These are phyloP conservation scores for Semotilus atromaculatus DNA, from an alignment of 2,797 vertebrate genomes.

Conservation along the genomic window DNA sequence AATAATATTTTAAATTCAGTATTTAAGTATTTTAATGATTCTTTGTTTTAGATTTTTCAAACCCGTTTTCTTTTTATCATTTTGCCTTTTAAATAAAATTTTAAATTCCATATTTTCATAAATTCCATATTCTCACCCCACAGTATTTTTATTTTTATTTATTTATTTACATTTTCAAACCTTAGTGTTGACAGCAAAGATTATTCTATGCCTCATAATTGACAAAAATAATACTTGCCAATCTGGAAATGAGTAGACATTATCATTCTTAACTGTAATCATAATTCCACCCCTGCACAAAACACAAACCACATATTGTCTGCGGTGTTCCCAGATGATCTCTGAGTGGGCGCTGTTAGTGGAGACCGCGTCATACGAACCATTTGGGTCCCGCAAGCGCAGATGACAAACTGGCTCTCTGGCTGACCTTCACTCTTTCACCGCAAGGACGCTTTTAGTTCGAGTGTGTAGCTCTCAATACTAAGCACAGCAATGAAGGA, in stretches of 20 bases:
- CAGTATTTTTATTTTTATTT: neutral
- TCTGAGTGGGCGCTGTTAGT: constrained; percentile 35
- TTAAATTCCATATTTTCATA: neutral
- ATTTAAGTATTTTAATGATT: neutral
- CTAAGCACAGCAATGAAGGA: constrained; percentile 15
- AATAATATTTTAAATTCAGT: neutral
- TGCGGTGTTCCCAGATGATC: constrained; percentile 34
- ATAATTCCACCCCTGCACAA: constrained; percentile 30
- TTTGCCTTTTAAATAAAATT: neutral
- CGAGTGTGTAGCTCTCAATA: constrained; percentile 4
- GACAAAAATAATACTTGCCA: neutral
- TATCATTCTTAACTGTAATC: neutral
- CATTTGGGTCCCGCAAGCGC: constrained; percentile 21
- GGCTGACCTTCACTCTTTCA: constrained; percentile 52
- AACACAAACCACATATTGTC: constrained; percentile 20
- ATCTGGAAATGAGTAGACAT: constrained; percentile 5
- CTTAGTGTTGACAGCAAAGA: neutral
- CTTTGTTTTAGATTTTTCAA: neutral
- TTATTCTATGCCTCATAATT: neutral
- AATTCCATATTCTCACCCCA: neutral
- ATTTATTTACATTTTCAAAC: neutral
- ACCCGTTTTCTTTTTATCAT: neutral
- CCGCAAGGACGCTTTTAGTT: constrained; percentile 26
- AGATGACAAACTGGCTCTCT: constrained; percentile 48
- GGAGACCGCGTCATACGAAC: constrained; percentile 24